A percentile compares a stretch with the other conserved stretches of the same genome.
phyloP scores from a whole-genome alignment of 2,113 vertebrate genomes.

The Lota lota region DNA sequence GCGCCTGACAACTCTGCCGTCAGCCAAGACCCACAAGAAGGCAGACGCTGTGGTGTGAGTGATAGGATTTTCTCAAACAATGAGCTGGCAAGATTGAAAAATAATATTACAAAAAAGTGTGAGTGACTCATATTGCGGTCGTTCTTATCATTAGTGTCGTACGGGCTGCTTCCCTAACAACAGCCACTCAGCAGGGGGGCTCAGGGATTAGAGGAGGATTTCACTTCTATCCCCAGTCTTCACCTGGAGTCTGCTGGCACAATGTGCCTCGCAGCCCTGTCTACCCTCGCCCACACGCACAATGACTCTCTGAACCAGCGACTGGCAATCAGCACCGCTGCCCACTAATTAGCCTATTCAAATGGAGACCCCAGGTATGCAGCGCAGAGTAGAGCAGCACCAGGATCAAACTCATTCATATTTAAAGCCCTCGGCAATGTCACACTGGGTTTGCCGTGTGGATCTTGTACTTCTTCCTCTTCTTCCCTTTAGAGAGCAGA shows the following conservation, averaged over 20 bases:
- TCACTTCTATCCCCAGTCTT: constrained; percentile 40
- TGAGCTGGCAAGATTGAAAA: constrained; percentile 47
- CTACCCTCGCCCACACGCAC: constrained; percentile 19
- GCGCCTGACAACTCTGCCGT: constrained; percentile 32
- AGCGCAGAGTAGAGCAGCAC: constrained; percentile 53
- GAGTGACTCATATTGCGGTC: constrained; percentile 35
- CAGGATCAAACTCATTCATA: constrained; percentile 62
- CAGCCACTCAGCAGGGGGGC: constrained; percentile 51
- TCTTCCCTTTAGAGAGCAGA: neutral
- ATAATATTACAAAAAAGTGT: constrained; percentile 52
- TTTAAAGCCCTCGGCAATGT: constrained; percentile 54
- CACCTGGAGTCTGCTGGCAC: too few relatives aligned
- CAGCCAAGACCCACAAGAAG: constrained; percentile 32
- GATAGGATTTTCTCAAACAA: constrained; percentile 40
- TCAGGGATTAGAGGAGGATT: constrained; percentile 62
- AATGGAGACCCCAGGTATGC: constrained; percentile 71
- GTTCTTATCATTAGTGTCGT: constrained; percentile 64
- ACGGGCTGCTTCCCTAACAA: constrained; percentile 54
- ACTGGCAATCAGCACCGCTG: constrained; percentile 12
- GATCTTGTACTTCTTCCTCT: neutral
- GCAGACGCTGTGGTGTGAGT: constrained; percentile 21
- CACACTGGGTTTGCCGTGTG: constrained; percentile 35
- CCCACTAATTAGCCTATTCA: constrained; percentile 68
- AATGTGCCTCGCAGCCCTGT: too few relatives aligned
- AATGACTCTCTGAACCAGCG: constrained; percentile 14